Evolutionary conservation across 2,113 vertebrate species (phyloP), one percentile per base, ranked within the genome.

Genomic region (Pterocles gutturalis): DNA sequence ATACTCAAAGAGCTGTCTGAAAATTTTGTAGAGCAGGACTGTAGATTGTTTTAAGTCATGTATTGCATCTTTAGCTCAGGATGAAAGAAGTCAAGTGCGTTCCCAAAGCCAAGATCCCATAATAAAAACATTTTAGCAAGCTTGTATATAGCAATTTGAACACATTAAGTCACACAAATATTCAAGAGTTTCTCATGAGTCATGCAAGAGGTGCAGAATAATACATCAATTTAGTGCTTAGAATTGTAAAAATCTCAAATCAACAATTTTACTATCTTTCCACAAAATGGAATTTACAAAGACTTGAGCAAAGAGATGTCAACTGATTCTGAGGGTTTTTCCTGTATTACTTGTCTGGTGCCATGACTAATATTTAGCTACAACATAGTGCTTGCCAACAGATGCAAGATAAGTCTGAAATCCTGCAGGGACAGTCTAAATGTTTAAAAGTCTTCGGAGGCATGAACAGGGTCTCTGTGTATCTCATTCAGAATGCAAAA

Each of bases 331-430:
- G 14, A 70, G 57, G 46, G 28, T 9, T 78, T 91, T 85, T 80
- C 66, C 83, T 76, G 41, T 53, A 84, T 83, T 81, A 62, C 24
- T 81, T 94, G 60, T 48, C 79, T 95, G 71, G 65, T 84, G 28
- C 60, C 91, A 88, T 36, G 43, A 91, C 75, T 77, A 83, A 96
- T 92, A n/a, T 64, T 95, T 90, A 94, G 76, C 91, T 94, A 95
- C 45, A 80, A 54, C 54, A 78, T 84, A 89, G 73, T 12, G 8
- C 43, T 84, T 94, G 69, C 34, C 64, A 92, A 87, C 36, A 90
- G 90, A 87, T 96, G 95, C 14, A 75, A 84, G 71, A 34, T 61
- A 91, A 51, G 8, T 48, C 83, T 36, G 53, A 86, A 93, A 91
- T 62, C 72, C 79, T 57, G 0, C 10, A 13, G 34, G 54, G 29